Evolutionary conservation across 2,797 vertebrate genomes (phyloP).

Genomic region (Dicrostonyx torquatus): DNA sequence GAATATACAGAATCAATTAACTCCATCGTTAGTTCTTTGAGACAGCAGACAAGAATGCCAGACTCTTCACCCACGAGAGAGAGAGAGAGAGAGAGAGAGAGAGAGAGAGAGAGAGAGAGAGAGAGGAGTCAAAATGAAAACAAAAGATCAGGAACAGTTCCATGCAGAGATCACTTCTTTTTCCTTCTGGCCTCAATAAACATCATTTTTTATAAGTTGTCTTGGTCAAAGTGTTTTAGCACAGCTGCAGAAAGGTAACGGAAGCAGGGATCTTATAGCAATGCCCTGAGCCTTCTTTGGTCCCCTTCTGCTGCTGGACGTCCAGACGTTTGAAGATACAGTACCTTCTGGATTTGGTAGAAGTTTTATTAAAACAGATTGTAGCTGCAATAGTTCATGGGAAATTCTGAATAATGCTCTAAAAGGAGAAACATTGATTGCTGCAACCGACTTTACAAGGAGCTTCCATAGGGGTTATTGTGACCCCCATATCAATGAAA

Average conservation of each 20-base stretch:
- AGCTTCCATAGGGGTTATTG: not conserved
- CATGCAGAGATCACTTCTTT: too few relatives aligned
- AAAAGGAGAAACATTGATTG: too few relatives aligned
- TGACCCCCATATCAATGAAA: not conserved
- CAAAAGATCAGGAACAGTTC: too few relatives aligned
- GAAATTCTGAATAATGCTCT: not conserved
- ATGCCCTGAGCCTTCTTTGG: not conserved
- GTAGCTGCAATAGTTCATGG: not conserved
- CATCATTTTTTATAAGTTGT: not conserved
- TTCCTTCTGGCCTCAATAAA: not conserved
- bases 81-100: too few relatives aligned
- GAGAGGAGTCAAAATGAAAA: too few relatives aligned
- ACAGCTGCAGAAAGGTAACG: not conserved
- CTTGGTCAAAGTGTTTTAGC: not conserved
- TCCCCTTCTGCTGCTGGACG: not conserved
- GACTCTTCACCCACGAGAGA: too few relatives aligned
- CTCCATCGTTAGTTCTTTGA: too few relatives aligned
- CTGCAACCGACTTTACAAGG: not conserved
- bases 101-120: too few relatives aligned
- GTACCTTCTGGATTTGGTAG: not conserved
- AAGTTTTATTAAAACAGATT: slow-evolving; percentile 9
- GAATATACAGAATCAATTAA: too few relatives aligned
- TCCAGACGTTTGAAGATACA: not conserved
- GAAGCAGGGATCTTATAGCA: not conserved
- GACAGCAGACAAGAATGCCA: too few relatives aligned